Evolutionary conservation across 2,797 vertebrate species (phyloP), one percentile per base, ranked within the genome.

Genomic region (Amblyopsis hoosieri): DNA sequence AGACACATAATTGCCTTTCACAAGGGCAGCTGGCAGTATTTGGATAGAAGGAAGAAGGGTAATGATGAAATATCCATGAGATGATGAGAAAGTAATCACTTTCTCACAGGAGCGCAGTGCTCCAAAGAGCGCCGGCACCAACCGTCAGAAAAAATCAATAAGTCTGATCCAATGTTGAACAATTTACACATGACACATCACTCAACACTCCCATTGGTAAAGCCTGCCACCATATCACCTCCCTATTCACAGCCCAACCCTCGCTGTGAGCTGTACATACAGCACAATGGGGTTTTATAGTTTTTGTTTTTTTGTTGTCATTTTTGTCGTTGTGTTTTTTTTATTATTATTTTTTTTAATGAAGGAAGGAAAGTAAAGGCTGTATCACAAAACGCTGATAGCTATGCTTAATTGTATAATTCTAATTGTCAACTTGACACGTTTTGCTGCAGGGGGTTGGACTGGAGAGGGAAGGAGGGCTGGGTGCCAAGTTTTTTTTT

Each of bases 1-100:
- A 69, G 84, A 91, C 82, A 80, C 66, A 78, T 85, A 90, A 88
- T 85, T 90, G 79, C 81, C 83, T 85, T 85, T 84, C 74, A 78
- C 67, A 68, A 64, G 69, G 76, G 66, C 79, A 82, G 79, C 78
- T 87, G 85, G 85, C 76, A 76, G 68, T 72, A 63, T 82, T 81
- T 82, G 76, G 82, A 83, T 59, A 74, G 67, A 75, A 79, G 69
- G 60, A 52, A 65, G 67, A 69, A 64, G 67, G 79, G 79, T 72
- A 80, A 87, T 83, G 87, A 90, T 91, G 85, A 90, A 90, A 92
- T 89, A 90, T 89, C 89, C 82, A 90, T 84, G 82, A 79, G 81
- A 80, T 84, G 81, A 91, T 89, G 83, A 91, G 90, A 92, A 92
- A 89, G 84, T 88, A 90, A 91, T 92, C 81, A 88, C 88, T 86